Conservation (phyloP, 2,888 invertebrate species). For the Sphaerophoria taeniata region DNA sequence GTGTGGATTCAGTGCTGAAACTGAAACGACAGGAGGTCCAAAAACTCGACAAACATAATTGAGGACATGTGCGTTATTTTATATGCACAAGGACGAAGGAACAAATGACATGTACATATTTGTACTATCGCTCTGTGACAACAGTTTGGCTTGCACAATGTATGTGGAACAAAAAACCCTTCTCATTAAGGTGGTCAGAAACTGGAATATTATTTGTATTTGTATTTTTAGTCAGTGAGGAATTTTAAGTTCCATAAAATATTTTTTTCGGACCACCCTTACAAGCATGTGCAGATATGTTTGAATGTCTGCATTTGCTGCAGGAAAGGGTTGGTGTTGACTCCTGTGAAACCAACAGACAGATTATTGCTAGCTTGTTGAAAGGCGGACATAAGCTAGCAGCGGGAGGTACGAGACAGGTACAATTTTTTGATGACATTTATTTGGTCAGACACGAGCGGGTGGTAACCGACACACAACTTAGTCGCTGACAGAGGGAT, state of each 20-base stretch:
- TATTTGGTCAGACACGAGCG: background rate
- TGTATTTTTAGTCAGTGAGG: too few species aligned
- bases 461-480: background rate
- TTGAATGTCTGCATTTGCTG: conserved; percentile 47
- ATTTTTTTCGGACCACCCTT: background rate
- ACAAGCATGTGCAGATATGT: conserved; percentile 26
- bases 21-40: conserved; percentile 56
- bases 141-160: conserved; percentile 51
- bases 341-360: background rate
- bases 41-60: conserved; percentile 48
- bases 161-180: too few species aligned
- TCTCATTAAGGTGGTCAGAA: too few species aligned
- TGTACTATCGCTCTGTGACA: conserved; percentile 59
- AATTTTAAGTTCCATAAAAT: too few species aligned
- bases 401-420: conserved; percentile 42
- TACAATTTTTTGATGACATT: conserved; percentile 61
- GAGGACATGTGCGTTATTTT: conserved; percentile 71
- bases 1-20: conserved; percentile 35
- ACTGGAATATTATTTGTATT: too few species aligned
- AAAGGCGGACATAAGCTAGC: too few species aligned
- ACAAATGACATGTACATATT: conserved; percentile 73
- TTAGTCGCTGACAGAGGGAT: conserved; percentile 22
- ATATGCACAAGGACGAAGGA: conserved; percentile 68
- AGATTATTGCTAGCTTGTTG: too few species aligned
- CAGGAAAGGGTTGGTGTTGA: background rate